phyloP scores from a whole-genome alignment of 92 coral and sea anemone species.

The Virgularia gustaviana region DNA sequence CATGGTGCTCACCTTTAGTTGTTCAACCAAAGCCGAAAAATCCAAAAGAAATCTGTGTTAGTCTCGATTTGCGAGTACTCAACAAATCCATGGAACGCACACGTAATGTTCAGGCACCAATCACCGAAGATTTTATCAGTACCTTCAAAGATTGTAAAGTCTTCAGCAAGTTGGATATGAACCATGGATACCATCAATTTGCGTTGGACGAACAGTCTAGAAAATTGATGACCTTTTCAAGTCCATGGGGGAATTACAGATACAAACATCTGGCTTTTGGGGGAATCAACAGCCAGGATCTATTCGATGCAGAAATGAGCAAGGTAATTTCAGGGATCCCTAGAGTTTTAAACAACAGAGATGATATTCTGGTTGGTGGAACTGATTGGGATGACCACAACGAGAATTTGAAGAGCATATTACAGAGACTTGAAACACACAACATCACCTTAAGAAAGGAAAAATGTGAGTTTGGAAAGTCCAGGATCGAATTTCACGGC shows the following conservation, averaged over 20 bases:
- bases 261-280: slow-evolving; percentile 54
- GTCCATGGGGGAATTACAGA: slow-evolving; percentile 59
- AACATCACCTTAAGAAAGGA: slow-evolving; percentile 42
- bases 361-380: slow-evolving; percentile 52
- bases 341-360: slow-evolving; percentile 51
- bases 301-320: slow-evolving; percentile 54
- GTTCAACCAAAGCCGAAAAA: slow-evolving; percentile 46
- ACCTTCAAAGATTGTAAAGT: slow-evolving; percentile 36
- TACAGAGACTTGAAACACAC: slow-evolving; percentile 41
- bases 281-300: slow-evolving; percentile 58
- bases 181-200: slow-evolving; percentile 37
- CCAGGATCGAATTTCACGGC: slow-evolving; percentile 56
- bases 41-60: slow-evolving; percentile 32
- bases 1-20: slow-evolving; percentile 40
- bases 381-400: slow-evolving; percentile 46
- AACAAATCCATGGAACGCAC: slow-evolving; percentile 57
- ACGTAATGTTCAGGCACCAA: slow-evolving; percentile 54
- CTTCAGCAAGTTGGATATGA: slow-evolving; percentile 44
- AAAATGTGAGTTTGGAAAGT: slow-evolving; percentile 50
- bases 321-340: slow-evolving; percentile 48
- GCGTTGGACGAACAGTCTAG: slow-evolving; percentile 11
- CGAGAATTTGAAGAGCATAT: slow-evolving; percentile 27
- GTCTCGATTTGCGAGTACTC: slow-evolving; percentile 33
- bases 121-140: slow-evolving; percentile 44
- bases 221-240: slow-evolving; percentile 49